Conservation (phyloP, 2,797 vertebrate genomes). For the Anas capensis region DNA sequence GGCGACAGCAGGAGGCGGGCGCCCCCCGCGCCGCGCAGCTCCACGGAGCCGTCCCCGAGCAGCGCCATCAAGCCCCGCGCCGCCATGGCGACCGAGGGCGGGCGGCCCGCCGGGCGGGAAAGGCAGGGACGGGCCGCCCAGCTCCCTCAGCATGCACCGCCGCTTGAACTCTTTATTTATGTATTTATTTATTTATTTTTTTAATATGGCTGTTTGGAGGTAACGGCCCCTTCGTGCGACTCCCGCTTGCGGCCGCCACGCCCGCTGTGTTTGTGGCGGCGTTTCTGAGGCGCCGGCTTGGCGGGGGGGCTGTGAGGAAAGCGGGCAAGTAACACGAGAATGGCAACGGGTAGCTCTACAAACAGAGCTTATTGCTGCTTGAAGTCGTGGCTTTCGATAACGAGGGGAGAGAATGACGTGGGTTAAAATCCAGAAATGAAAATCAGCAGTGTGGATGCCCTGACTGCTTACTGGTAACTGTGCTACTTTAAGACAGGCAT, state of each 20-base stretch:
- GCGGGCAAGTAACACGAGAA: background rate
- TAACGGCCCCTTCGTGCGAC: too few relatives aligned
- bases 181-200: too few relatives aligned
- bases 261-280: too few relatives aligned
- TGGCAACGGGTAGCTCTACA: background rate
- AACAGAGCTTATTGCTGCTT: background rate
- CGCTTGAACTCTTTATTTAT: too few relatives aligned
- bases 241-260: too few relatives aligned
- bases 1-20: constrained; percentile 86
- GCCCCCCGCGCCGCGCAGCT: constrained; percentile 80
- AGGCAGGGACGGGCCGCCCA: rapidly evolving
- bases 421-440: background rate
- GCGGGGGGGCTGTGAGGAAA: background rate
- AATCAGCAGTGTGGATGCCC: background rate
- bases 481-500: background rate
- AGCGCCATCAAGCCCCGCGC: constrained; percentile 77
- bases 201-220: too few relatives aligned
- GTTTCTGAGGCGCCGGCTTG: too few relatives aligned
- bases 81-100: background rate
- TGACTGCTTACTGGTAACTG: background rate
- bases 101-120: too few relatives aligned
- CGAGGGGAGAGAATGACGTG: background rate
- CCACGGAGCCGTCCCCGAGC: constrained; percentile 86
- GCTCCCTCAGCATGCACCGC: background rate
- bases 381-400: background rate